Conservation (phyloP, 2,888 invertebrate genomes). For the Trichacis sp. region DNA sequence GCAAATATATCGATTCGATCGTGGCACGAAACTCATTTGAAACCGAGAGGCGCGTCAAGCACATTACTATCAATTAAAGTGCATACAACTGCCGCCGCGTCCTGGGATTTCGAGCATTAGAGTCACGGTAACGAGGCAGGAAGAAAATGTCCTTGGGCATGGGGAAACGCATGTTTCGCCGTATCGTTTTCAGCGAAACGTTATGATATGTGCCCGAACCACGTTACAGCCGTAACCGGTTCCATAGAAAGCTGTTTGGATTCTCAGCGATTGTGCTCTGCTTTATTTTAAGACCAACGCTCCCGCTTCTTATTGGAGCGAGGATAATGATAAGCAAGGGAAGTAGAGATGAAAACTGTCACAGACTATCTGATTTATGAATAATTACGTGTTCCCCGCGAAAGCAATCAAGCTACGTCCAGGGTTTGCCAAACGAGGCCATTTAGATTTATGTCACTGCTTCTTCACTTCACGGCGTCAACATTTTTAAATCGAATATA, state of each 20-base stretch:
- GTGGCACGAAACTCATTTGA: slow-evolving; percentile 1
- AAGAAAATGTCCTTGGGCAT: slow-evolving; percentile 23
- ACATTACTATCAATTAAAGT: slow-evolving; percentile 56
- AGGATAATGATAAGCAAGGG: background rate
- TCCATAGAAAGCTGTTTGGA: slow-evolving; percentile 1
- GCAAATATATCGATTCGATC: slow-evolving; percentile 3
- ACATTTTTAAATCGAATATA: background rate
- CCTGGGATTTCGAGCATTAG: slow-evolving; percentile 25
- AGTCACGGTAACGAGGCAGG: slow-evolving; percentile 24
- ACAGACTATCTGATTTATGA: slow-evolving; percentile 18
- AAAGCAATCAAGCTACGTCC: background rate
- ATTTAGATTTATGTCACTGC: background rate
- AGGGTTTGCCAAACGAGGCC: background rate
- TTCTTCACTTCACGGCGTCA: background rate
- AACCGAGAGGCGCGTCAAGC: slow-evolving; percentile 44
- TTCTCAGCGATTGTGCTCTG: slow-evolving; percentile 6
- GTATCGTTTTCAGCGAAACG: slow-evolving; percentile 15
- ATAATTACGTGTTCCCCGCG: background rate
- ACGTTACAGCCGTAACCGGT: slow-evolving; percentile 13
- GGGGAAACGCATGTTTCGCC: slow-evolving; percentile 11
- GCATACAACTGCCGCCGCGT: slow-evolving; percentile 12
- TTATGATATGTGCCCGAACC: slow-evolving; percentile 10
- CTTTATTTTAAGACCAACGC: background rate
- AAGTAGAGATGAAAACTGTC: slow-evolving; percentile 7
- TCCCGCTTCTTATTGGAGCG: background rate